Conservation (phyloP, 2,113 vertebrate genomes). For the Euleptes europaea region DNA sequence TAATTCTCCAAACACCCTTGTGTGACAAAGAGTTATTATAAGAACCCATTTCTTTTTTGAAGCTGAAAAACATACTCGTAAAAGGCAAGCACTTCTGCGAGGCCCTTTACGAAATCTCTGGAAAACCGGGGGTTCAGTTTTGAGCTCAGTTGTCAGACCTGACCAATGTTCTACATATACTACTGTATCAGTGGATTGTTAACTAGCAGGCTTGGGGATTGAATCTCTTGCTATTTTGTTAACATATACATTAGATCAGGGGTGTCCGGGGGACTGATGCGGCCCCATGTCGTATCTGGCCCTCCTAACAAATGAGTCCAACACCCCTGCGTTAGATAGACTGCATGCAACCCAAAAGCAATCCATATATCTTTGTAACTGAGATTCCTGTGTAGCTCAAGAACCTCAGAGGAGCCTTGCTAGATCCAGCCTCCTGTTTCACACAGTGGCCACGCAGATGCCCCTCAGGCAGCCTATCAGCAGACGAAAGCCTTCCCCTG, state of each 20-base stretch:
- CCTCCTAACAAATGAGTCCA: no score
- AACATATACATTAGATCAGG: not conserved
- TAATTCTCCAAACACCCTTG: not conserved
- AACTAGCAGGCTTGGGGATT: not conserved
- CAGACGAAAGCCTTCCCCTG: no score
- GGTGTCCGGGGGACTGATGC: no score
- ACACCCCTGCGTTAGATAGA: no score
- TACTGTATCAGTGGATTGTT: not conserved
- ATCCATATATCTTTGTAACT: not conserved
- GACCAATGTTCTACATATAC: conserved; percentile 16
- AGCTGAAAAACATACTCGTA: conserved; percentile 5
- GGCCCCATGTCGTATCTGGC: no score
- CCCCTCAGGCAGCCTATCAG: no score
- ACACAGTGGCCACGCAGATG: no score
- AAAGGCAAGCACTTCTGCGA: not conserved
- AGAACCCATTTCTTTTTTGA: not conserved
- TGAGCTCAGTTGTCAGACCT: not conserved
- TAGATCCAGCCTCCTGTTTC: no score
- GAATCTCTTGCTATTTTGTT: not conserved
- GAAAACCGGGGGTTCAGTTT: not conserved
- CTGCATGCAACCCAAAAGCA: not conserved
- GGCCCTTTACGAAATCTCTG: conserved; percentile 1
- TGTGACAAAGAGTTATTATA: not conserved
- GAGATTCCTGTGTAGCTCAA: not conserved
- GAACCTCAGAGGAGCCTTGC: no score